Evolutionary conservation across 2,113 vertebrate genomes (phyloP).

Genomic region (Verasper variegatus): DNA sequence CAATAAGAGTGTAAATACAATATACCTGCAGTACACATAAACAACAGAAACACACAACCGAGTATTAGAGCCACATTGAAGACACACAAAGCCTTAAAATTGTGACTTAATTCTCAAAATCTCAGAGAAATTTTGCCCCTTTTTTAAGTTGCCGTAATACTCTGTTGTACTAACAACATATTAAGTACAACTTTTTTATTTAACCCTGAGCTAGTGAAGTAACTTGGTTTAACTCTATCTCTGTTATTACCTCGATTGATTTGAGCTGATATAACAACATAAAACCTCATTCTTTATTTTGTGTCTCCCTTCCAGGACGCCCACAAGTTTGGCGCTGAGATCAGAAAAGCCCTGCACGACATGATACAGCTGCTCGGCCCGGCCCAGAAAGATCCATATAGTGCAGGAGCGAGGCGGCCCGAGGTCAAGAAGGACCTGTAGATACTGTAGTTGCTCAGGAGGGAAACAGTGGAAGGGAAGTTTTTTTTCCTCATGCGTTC

Average conservation of each 20-base stretch:
- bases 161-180: no score
- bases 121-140: no score
- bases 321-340: constrained; percentile 84
- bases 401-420: constrained; percentile 59
- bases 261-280: no score
- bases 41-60: no score
- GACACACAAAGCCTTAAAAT: no score
- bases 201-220: neutral
- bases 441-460: neutral
- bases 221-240: neutral
- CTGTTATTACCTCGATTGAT: no score
- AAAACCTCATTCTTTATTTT: neutral
- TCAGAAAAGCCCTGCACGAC: constrained; percentile 83
- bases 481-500: constrained; percentile 2
- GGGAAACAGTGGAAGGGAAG: neutral
- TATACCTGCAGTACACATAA: no score
- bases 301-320: constrained; percentile 77
- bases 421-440: constrained; percentile 71
- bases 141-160: no score
- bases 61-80: no score
- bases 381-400: constrained; percentile 68
- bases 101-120: no score
- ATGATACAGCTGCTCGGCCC: constrained; percentile 82
- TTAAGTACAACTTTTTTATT: neutral
- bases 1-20: no score